Base-by-base conservation (phyloP, 2,113 vertebrate species). In the Aplodontia rufa region DNA sequence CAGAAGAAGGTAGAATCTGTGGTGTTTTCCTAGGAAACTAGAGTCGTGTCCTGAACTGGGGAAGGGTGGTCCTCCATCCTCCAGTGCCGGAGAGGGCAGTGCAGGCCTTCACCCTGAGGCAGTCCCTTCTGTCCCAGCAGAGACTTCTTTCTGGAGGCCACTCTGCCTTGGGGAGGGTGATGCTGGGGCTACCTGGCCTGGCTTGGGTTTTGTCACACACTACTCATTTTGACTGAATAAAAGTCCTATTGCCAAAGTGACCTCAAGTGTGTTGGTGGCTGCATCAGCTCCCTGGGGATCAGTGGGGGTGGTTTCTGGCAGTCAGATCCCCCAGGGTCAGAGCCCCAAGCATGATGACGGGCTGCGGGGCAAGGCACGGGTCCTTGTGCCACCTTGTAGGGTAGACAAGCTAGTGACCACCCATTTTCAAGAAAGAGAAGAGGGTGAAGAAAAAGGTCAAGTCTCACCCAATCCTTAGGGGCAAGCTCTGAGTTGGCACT, bases 171-270 rank as follows among this genome's bases (percentile, higher is more conserved):
- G 64, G 49, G 45, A 71, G 85, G 47, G 62, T 47, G 66, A 37
- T 72, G 45, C 60, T 40, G 5, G 40, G 40, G 17, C 82, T 74
- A 55, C 92, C 32, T 66, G 72, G 74, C 94, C 88, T 81, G 26
- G 37, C 68, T 37, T 75, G 86, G 74, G 82, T 45, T 94, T 82
- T 95, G 72, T 96, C 91, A 95, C 86, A 88, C 86, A 71, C 62
- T 72, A 17, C 79, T 93, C 92, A 45, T 94, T 93, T 86, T 95
- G 95, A 97, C 87, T 95, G 94, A 98, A 97, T 98, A 97, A 98
- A 97, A 97, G 95, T 97, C 95, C 90, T 96, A 78, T 98, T 98
- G 97, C 97, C 97, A 98, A 98, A 98, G 97, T 96, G 91, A 95
- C 82, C 58, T 66, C 0, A n/a, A 1, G 35, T 58, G 12, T 95